Evolutionary conservation across 2,888 invertebrate species (phyloP).

Genomic region (Hoplodrina blanda): DNA sequence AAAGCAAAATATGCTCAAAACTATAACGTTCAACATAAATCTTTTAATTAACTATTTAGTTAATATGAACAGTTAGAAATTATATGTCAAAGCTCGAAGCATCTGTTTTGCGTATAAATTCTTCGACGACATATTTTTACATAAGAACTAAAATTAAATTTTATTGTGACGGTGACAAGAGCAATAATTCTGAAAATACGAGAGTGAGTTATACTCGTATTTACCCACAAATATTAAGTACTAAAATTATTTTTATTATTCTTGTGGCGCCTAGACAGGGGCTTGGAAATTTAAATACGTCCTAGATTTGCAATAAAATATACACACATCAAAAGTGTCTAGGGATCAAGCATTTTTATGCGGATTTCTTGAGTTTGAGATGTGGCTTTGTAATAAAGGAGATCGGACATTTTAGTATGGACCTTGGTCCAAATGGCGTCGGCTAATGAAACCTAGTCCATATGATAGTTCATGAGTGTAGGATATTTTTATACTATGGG

Average conservation of each 20-base stretch:
- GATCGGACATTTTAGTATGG: no score
- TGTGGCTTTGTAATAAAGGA: no score
- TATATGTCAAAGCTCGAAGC: slow-evolving; percentile 56
- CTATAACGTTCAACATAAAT: slow-evolving; percentile 36
- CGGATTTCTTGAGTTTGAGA: no score
- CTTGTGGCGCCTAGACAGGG: slow-evolving; percentile 46
- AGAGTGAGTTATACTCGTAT: slow-evolving; percentile 58
- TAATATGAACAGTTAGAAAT: slow-evolving; percentile 29
- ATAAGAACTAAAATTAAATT: slow-evolving; percentile 66
- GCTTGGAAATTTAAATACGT: slow-evolving; percentile 35
- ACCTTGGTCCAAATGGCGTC: no score
- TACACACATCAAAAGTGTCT: no score
- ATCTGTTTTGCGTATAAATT: slow-evolving; percentile 71
- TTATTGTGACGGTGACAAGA: slow-evolving; percentile 62
- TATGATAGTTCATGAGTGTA: no score
- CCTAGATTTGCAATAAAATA: slow-evolving; percentile 32
- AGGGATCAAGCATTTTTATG: no score
- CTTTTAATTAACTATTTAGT: slow-evolving; percentile 16
- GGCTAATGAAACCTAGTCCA: no score
- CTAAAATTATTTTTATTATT: slow-evolving; percentile 46
- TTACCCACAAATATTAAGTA: slow-evolving; percentile 44
- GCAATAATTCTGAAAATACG: slow-evolving; percentile 60
- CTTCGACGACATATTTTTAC: slow-evolving; percentile 67
- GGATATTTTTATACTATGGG: no score
- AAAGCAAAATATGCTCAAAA: slow-evolving; percentile 32